Conservation (phyloP, 2,888 invertebrate species). For the Amphimallon solstitiale region DNA sequence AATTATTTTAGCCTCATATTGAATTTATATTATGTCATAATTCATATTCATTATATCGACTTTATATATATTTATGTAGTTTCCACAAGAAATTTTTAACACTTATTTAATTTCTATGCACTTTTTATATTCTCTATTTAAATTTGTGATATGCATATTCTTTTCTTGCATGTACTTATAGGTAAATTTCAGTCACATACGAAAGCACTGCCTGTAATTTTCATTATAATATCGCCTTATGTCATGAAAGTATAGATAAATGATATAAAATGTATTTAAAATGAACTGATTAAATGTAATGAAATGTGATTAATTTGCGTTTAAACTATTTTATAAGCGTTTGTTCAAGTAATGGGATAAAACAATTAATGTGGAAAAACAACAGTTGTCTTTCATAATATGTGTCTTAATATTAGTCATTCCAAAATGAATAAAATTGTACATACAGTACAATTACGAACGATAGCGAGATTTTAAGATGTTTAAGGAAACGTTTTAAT, state of each 20-base stretch:
- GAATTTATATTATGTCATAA: too few species aligned
- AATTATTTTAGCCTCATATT: too few species aligned
- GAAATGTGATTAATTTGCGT: conserved; percentile 15
- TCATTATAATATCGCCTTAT: conserved; percentile 25
- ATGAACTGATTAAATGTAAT: not conserved
- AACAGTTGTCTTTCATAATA: conserved; percentile 31
- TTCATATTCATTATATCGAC: too few species aligned
- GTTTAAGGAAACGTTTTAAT: not conserved
- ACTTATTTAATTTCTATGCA: too few species aligned
- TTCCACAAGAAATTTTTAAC: too few species aligned
- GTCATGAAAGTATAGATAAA: conserved; percentile 1
- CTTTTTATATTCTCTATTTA: too few species aligned
- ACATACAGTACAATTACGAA: not conserved
- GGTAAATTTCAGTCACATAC: not conserved
- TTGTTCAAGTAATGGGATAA: conserved; percentile 1
- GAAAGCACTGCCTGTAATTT: conserved; percentile 19
- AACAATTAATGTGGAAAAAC: conserved; percentile 5
- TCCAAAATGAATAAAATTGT: conserved; percentile 1
- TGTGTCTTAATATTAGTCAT: conserved; percentile 25
- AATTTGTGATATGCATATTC: too few species aligned
- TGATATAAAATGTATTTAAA: not conserved
- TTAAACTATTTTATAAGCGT: conserved; percentile 8
- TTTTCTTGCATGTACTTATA: too few species aligned
- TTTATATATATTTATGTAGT: too few species aligned
- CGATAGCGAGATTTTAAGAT: conserved; percentile 4